Evolutionary conservation across 2,888 invertebrate genomes (phyloP).

Genomic region (Leptothorax acervorum): DNA sequence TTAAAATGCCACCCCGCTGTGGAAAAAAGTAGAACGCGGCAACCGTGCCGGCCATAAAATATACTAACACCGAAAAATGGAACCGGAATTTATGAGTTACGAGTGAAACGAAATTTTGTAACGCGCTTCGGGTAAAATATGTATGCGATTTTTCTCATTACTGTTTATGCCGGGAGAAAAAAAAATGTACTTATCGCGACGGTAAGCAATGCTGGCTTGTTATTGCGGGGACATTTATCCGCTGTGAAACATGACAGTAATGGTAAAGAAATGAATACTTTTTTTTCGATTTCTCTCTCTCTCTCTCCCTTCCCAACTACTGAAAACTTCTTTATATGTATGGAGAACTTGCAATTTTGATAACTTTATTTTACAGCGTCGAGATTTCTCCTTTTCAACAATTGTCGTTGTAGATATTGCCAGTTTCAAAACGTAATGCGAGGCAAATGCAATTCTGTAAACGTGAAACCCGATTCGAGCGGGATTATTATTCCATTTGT

Average conservation of each 20-base stretch:
- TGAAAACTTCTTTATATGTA: not conserved
- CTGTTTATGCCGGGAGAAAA: not conserved
- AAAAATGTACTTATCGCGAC: conserved; percentile 24
- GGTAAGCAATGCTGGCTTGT: conserved; percentile 22
- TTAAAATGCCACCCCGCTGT: conserved; percentile 20
- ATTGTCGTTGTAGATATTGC: not conserved
- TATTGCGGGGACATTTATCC: conserved; percentile 31
- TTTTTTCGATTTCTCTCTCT: not conserved
- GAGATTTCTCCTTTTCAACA: not conserved
- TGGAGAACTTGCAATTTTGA: not conserved
- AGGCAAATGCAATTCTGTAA: not conserved
- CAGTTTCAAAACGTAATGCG: not conserved
- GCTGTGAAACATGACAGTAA: not conserved
- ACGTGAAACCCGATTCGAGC: not conserved
- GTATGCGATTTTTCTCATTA: conserved; percentile 50
- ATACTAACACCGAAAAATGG: conserved; percentile 38
- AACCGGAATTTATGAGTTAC: conserved; percentile 40
- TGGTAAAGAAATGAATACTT: not conserved
- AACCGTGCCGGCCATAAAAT: conserved; percentile 33
- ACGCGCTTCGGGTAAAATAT: conserved; percentile 31
- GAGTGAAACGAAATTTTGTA: conserved; percentile 44
- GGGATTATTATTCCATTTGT: conserved; percentile 19
- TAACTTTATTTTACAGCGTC: not conserved
- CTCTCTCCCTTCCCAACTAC: not conserved
- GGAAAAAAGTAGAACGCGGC: conserved; percentile 21